Percentiles rank a stretch among this genome's conserved stretches.
phyloP scores from a whole-genome alignment of 2,113 vertebrate species.

The Microcebus jonahi region DNA sequence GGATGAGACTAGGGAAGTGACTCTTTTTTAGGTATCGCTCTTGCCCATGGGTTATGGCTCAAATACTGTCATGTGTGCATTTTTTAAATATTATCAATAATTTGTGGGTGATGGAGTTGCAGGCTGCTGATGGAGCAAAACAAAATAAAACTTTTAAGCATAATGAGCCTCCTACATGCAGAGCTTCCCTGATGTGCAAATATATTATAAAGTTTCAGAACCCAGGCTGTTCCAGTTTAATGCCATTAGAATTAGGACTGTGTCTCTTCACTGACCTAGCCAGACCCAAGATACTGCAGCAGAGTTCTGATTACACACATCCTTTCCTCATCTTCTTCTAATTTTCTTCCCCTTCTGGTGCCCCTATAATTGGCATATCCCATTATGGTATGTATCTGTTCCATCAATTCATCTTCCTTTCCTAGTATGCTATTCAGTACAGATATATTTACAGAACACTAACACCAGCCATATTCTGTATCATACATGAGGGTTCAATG shows the following conservation, averaged over 20 bases:
- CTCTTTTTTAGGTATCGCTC: neutral
- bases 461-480: neutral
- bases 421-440: neutral
- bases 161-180: neutral
- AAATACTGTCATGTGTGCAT: neutral
- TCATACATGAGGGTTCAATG: neutral
- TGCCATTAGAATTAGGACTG: neutral
- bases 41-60: neutral
- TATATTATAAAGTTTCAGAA: slow-evolving; percentile 21
- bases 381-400: neutral
- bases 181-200: neutral
- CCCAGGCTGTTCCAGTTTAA: neutral
- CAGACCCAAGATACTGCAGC: neutral
- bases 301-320: neutral
- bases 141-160: slow-evolving; percentile 9
- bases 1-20: neutral
- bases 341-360: neutral
- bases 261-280: neutral
- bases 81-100: neutral
- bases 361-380: neutral
- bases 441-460: neutral
- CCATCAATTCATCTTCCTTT: neutral
- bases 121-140: neutral
- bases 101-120: neutral
- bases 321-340: neutral